These are phyloP conservation scores for Girardinichthys multiradiatus DNA, from an alignment of 2,113 vertebrate species.

Conservation along the genomic window DNA sequence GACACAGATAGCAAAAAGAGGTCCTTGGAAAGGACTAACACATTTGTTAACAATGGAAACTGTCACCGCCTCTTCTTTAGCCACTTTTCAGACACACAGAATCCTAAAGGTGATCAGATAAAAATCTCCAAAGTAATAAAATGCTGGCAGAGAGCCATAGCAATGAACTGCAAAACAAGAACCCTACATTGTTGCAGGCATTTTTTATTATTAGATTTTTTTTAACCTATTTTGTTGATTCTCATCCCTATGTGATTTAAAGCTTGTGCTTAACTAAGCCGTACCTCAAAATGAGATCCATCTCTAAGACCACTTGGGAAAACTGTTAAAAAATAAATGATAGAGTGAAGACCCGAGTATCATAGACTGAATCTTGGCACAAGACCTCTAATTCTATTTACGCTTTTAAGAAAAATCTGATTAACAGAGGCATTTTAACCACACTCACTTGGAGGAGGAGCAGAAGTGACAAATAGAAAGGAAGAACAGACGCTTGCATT, in stretches of 20 bases:
- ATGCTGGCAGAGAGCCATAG: neutral
- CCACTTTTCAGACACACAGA: neutral
- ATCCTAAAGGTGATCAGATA: neutral
- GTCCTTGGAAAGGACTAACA: neutral
- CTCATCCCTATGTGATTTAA: neutral
- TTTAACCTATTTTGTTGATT: neutral
- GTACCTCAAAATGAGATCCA: conserved; percentile 1
- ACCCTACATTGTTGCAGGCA: neutral
- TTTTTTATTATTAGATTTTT: conserved; percentile 5
- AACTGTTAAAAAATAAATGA: conserved; percentile 15
- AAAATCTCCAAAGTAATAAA: neutral
- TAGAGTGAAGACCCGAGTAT: conserved; percentile 27
- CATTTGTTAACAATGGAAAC: neutral
- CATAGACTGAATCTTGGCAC: conserved; percentile 66
- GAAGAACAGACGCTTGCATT: conserved; percentile 78
- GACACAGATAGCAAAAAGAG: neutral
- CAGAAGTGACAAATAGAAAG: conserved; percentile 66
- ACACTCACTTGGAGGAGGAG: conserved; percentile 69
- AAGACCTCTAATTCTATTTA: conserved; percentile 72
- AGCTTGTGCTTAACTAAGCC: conserved; percentile 1
- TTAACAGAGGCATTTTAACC: conserved; percentile 81
- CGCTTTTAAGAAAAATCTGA: conserved; percentile 81
- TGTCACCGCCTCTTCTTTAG: neutral
- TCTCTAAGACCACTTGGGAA: conserved; percentile 10
- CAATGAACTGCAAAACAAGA: neutral